Base-by-base conservation (phyloP, 2,888 invertebrate species). In the Torymus tubicola region DNA sequence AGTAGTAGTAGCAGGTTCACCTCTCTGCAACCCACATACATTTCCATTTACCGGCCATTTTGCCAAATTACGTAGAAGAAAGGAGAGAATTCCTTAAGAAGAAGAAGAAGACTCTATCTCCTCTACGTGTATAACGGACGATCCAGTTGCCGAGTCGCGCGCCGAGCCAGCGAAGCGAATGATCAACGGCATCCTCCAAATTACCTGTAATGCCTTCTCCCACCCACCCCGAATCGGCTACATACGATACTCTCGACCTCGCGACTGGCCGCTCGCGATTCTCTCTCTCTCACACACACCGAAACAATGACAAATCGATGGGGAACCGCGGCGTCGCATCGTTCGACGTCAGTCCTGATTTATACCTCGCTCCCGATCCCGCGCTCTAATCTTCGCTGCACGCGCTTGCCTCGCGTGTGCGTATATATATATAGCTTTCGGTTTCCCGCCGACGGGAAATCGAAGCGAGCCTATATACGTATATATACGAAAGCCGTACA, bases 131-230 rank as follows among this genome's bases (percentile, higher is more conserved):
- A 31, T 58, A 81, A 71, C 74, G 64, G 42, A 55, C 24, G 72
- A 65, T 71, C 61, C 60, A 61, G 63, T 76, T 55, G 57, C 1
- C 55, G 77, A 81, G 76, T 83, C 67, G 64, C 84, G 82, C 83
- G 76, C 72, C 83, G 72, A 80, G 50, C 81, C 88, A 88, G 84
- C 89, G 88, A 86, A 86, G 83, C 87, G 85, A 85, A 87, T 88
- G 85, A 89, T 88, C 80, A 82, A 18, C 55, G 58, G 69, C 80
- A 84, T 85, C 81, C 78, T 68, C 67, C 42, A 82, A 86, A 88
- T 87, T 84, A 85, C 67, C 63, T 8, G 42, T 78, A 82, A 80
- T 73, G 52, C 14, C 52, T 3, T 52, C 11, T 42, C 42, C 42
- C 8, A n/a, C 8, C 42, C 42, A 42, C 42, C 42, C 42, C 42